Base-by-base conservation (phyloP, 2,888 invertebrate species). In the Megamerina dolium region DNA sequence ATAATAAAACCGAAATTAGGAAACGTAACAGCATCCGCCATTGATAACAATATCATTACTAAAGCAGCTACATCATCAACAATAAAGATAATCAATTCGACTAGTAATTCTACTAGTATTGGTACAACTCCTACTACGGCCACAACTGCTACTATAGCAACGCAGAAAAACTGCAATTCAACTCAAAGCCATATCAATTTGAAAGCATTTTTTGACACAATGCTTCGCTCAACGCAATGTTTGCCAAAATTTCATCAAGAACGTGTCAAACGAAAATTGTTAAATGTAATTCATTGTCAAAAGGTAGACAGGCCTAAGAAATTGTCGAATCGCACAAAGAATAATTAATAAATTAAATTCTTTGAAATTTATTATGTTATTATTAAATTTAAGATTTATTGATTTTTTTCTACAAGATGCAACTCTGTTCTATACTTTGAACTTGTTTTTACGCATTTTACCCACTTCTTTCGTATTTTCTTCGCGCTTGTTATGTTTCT, bases 201-300 rank as follows among this genome's bases (percentile, higher is more conserved):
- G 34, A 51, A 47, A 29, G 49, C 46, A 17, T 55, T 52, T 31
- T 54, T 56, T 36, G 45, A 54, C 26, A 50, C 54, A 6, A 53
- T 54, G 52, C 41, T 55, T 21, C 44, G 41, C 23, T 49, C 52
- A 8, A 49, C 51, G 3, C 43, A 49, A 27, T 44, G 42, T 23
- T 32, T 56, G 13, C 52, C 54, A 1, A 37, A 26, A 37, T 53
- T 49, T 39, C 51, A 56, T 47, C 55, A 54, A 31, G 48, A 50
- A 18, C 41, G 46, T 10, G 43, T 54, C n/a, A 51, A 45, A 19
- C 18, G 41, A 19, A 43, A 48, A 30, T 41, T 56, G 17, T 16
- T 47, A n/a, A 37, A 46, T 20, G 45, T 40, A 30, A 36, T 53
- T 20, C 43, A 45, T 27, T 40, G 39, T 29, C 45, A 46, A 36